Base-by-base conservation (phyloP, 2,888 invertebrate species). In the Lasiommata megera region DNA sequence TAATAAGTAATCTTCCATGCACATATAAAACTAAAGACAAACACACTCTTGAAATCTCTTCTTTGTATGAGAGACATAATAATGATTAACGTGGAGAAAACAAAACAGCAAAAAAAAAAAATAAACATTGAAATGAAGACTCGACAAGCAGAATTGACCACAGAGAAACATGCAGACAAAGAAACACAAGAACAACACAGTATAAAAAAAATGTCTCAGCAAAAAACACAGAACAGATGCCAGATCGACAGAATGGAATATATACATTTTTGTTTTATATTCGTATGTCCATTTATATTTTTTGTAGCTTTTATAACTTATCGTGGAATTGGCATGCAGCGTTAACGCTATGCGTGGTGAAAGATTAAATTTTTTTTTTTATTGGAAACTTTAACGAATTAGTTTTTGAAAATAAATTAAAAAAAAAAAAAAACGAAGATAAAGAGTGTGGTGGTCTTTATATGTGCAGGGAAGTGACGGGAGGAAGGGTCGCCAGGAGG, bases 381-480 rank as follows among this genome's bases (percentile, higher is more conserved):
- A 23, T 2, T 71, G 66, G 66, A 67, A 63, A 67, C 63, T 64
- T 53, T 72, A 67, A 70, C 61, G 65, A 68, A 66, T 71, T 73
- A 70, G 31, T 28, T 29, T 28, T 29, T 46, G 28, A 12, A 28
- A 29, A 23, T 11, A 14, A 14, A 1, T 67, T 72, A 47, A 58
- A 17, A 73, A 73, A 68, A 67, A 68, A 74, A 66, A 81, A 63
- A 36, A 57, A 37, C 71, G 72, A 68, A 67, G 70, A 74, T 67
- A 81, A 65, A 86, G 91, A 88, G 91, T 91, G 92, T 91, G 91
- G 85, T 85, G 80, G 88, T 86, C 88, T 86, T 90, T 90, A 91
- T 89, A 84, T 90, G 90, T 89, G 90, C 90, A 90, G 91, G 91
- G 85, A 80, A 79, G 80, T 72, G 74, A 69, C 67, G 70, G 73